phyloP scores from a whole-genome alignment of 2,797 vertebrate species.

The Columba guinea region DNA sequence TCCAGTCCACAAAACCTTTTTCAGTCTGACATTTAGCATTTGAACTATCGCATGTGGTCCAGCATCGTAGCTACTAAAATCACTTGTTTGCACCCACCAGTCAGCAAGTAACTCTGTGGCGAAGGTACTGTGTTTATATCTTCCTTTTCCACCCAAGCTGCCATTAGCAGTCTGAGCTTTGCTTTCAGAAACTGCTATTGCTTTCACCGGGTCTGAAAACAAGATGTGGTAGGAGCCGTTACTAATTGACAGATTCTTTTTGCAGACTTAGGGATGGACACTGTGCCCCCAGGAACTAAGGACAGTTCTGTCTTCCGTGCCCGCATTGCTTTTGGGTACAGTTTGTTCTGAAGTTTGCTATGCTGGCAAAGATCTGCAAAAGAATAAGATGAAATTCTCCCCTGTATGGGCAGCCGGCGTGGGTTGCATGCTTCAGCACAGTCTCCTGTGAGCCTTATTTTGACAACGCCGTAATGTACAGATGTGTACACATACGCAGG shows the following conservation, averaged over 20 bases:
- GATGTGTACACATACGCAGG: too few species aligned
- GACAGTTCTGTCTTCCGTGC: not conserved
- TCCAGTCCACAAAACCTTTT: conserved; percentile 41
- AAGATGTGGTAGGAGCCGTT: not conserved
- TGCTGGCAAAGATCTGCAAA: not conserved
- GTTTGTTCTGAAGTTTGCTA: not conserved
- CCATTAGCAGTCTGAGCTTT: not conserved
- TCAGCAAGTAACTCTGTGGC: conserved; percentile 2
- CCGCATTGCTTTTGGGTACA: not conserved
- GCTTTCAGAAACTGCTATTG: not conserved
- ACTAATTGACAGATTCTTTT: not conserved
- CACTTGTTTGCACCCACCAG: conserved; percentile 13
- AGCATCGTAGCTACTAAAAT: conserved; percentile 22
- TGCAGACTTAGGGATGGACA: not conserved
- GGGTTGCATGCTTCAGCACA: not conserved
- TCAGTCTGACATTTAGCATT: conserved; percentile 46
- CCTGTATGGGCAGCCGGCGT: not conserved
- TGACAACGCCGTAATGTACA: not conserved
- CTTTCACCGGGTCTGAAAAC: not conserved
- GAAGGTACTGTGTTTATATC: not conserved
- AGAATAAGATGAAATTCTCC: not conserved
- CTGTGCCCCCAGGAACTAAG: not conserved
- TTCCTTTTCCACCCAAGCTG: not conserved
- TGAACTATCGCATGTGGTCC: conserved; percentile 25
- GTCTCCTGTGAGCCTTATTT: not conserved